Conservation (phyloP, 53 echinoderm and acorn worm genomes). For the Hippasteria phrygiana region DNA sequence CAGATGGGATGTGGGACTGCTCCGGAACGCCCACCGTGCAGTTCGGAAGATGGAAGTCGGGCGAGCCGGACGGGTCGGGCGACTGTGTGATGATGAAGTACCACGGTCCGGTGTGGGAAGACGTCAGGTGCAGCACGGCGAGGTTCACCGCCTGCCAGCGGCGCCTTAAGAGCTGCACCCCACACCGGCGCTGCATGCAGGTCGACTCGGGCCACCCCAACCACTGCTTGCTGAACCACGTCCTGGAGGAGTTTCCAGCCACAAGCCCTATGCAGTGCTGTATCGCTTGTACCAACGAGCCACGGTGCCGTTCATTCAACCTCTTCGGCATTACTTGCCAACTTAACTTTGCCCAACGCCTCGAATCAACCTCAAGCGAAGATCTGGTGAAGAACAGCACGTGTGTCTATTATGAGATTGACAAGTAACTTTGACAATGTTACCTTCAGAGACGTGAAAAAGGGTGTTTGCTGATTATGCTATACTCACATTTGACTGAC, state of each 20-base stretch:
- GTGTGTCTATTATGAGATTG: conserved; percentile 8
- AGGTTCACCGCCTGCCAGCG: conserved; percentile 4
- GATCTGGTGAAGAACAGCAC: not conserved
- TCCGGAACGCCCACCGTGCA: not conserved
- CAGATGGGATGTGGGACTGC: not conserved
- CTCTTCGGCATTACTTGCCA: not conserved
- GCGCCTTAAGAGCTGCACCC: too few relatives aligned
- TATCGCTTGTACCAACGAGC: not conserved
- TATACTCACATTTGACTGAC: too few relatives aligned
- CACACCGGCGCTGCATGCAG: not conserved
- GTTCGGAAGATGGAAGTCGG: not conserved
- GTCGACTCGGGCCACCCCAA: too few relatives aligned
- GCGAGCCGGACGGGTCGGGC: not conserved
- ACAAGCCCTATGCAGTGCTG: not conserved
- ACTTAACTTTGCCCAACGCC: not conserved
- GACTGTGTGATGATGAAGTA: not conserved
- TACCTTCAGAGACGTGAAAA: too few relatives aligned
- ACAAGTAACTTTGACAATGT: too few relatives aligned
- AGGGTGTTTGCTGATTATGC: too few relatives aligned
- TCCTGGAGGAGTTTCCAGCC: not conserved
- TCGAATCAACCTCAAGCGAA: not conserved
- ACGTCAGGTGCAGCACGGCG: not conserved
- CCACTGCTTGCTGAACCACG: conserved; percentile 10
- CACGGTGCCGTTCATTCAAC: conserved; percentile 20
- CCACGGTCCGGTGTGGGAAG: not conserved